Base-by-base conservation (phyloP, 1,140 invertebrate species). In the Pissodes strobi region DNA sequence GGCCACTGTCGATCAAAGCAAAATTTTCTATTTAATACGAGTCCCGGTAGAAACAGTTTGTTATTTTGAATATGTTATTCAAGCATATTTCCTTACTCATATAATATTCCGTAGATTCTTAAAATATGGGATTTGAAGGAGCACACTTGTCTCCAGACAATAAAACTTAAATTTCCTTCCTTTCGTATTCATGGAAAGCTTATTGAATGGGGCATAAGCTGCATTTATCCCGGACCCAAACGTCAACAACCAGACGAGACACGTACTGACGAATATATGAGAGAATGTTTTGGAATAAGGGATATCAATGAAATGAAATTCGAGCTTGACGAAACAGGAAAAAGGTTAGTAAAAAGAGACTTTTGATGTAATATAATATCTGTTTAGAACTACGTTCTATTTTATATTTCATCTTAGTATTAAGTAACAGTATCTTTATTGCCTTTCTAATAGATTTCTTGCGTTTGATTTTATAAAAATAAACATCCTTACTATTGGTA, bases 81-180 rank as follows among this genome's bases (percentile, higher is more conserved):
- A n/a, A n/a, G n/a, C n/a, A n/a, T n/a, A n/a, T n/a, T n/a, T n/a
- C n/a, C n/a, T n/a, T n/a, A n/a, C n/a, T n/a, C n/a, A 27, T 27
- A 5, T 9, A 5, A 56, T 57, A 43, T 57, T 46, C 9, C 17
- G 15, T 41, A 84, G 83, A 72, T 73, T 12, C 23, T 85, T 1
- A 79, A 83, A 68, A 76, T 84, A 15, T 85, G 83, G 82, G 80
- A 83, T 48, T 57, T 84, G 22, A 79, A 78, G 55, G 81, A 83
- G 56, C 79, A 82, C 27, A 78, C 72, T 27, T 78, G 82, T 27
- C 70, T 84, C 5, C 82, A 85, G 72, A 80, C 77, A 0, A 64
- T 85, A 4, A 77, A 78, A 51, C 69, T 84, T 3, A 77, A 80
- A 37, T 83, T 82, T 68, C 81, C 82, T 0, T 81, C 81, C 34